These are phyloP conservation scores for Cataglyphis cursor DNA, from an alignment of 2,888 invertebrate species.

Conservation along the genomic window DNA sequence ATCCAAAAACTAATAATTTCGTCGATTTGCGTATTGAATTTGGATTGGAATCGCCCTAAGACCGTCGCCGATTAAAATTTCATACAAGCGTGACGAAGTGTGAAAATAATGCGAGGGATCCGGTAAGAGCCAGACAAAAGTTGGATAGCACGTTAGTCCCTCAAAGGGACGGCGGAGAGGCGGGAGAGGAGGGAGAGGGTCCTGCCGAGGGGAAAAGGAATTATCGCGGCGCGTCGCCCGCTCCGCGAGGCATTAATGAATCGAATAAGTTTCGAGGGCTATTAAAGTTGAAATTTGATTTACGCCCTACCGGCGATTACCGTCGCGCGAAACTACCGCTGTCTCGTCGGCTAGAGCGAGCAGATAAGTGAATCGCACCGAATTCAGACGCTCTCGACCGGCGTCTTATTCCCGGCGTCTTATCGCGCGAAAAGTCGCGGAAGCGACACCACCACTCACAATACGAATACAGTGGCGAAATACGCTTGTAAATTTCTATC, in stretches of 20 bases:
- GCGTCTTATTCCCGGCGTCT: slow-evolving; percentile 52
- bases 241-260: slow-evolving; percentile 74
- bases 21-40: not conserved
- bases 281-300: slow-evolving; percentile 79
- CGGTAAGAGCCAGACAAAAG: slow-evolving; percentile 32
- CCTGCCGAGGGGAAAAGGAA: slow-evolving; percentile 48
- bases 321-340: slow-evolving; percentile 62
- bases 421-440: slow-evolving; percentile 43
- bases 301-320: slow-evolving; percentile 72
- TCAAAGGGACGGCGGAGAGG: slow-evolving; percentile 6
- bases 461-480: slow-evolving; percentile 13
- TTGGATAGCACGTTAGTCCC: slow-evolving; percentile 26
- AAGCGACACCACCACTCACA: not conserved
- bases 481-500: slow-evolving; percentile 54
- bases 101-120: slow-evolving; percentile 41
- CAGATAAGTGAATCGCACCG: slow-evolving; percentile 74
- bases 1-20: not conserved
- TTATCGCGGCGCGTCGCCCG: slow-evolving; percentile 67
- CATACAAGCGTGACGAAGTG: slow-evolving; percentile 49
- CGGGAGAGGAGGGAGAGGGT: not conserved
- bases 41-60: not conserved
- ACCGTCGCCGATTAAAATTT: slow-evolving; percentile 29
- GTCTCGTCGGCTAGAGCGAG: slow-evolving; percentile 51
- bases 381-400: slow-evolving; percentile 69
- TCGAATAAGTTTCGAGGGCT: slow-evolving; percentile 78